Base-by-base conservation (phyloP, 64 coral and sea anemone genomes). In the Cladopsammia gracilis region DNA sequence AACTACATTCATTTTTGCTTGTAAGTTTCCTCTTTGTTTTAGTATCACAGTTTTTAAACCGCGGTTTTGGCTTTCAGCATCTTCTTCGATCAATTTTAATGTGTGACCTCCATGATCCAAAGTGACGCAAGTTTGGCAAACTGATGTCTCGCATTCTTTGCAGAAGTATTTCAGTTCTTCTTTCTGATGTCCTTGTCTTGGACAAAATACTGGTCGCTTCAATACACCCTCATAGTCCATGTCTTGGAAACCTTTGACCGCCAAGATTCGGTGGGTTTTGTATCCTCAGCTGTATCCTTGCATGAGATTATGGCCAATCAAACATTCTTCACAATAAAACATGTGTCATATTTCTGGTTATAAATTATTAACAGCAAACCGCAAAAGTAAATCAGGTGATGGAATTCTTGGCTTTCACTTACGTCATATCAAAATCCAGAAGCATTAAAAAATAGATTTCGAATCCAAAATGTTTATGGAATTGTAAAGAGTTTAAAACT, bases 211-310 rank as follows among this genome's bases (percentile, higher is more conserved):
- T 8, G 72, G 72, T 50, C 72, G 72, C 46, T 48, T 75, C 15
- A 87, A 26, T 19, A 87, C 70, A 54, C 22, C 84, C n/a, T 48
- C 84, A 49, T 71, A 71, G 62, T 87, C 84, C 22, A 56, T 71
- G 14, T 57, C 84, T 11, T 50, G 42, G 71, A 87, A 87, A 5
- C 72, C 84, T 87, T 54, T 72, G 2, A 87, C 44, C 65, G 84
- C 84, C 49, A 72, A 25, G 52, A 34, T 34, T 34, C 34, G 34
- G 2, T 34, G 34, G 34, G 0, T 34, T 34, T 34, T 34, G 34
- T 34, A 34, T 34, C 34, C 34, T 34, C 34, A n/a, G n/a, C n/a
- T n/a, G n/a, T n/a, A n/a, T n/a, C n/a, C n/a, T n/a, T n/a, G 34
- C 34, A 34, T 34, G 34, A 34, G 34, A 34, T 34, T 34, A 34